Evolutionary conservation across 2,113 vertebrate species (phyloP).

Genomic region (Emydura subglobosa): DNA sequence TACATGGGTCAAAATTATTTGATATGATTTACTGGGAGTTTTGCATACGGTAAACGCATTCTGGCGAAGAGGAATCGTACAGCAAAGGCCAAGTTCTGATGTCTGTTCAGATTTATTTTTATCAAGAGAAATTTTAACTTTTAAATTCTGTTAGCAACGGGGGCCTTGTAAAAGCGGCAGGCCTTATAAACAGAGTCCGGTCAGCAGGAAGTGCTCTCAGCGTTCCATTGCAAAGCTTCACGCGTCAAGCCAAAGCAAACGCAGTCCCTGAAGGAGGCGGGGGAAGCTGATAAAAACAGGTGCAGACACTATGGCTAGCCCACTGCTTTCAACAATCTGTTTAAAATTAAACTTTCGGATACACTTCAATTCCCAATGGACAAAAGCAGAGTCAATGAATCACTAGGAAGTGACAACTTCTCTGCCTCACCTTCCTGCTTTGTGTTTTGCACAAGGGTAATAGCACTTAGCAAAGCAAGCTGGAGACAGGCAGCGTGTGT

Average conservation of each 20-base stretch:
- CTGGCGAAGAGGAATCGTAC: not conserved
- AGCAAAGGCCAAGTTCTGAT: not conserved
- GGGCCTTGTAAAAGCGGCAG: slow-evolving; percentile 26
- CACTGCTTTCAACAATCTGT: not conserved
- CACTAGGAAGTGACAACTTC: not conserved
- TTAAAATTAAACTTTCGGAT: not conserved
- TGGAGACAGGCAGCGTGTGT: not conserved
- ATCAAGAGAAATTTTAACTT: slow-evolving; percentile 22
- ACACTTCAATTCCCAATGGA: rapidly evolving
- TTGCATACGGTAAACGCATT: slow-evolving; percentile 26
- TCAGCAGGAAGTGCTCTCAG: not conserved
- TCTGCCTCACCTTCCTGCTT: not conserved
- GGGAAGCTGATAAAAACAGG: not conserved
- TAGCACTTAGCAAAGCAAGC: not conserved
- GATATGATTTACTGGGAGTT: not conserved
- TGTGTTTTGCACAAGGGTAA: rapidly evolving
- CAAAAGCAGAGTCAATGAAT: not conserved
- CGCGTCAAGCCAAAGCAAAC: not conserved
- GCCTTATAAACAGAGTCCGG: not conserved
- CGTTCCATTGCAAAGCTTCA: not conserved
- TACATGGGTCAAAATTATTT: not conserved
- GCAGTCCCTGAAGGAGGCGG: not conserved
- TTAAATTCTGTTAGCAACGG: not conserved
- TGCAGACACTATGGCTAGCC: not conserved
- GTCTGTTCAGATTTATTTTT: slow-evolving; percentile 30